A percentile compares a stretch with the other conserved stretches of the same genome.
Evolutionary conservation across 1,140 invertebrate genomes (phyloP).

Genomic region (Diabrotica undecimpunctata): DNA sequence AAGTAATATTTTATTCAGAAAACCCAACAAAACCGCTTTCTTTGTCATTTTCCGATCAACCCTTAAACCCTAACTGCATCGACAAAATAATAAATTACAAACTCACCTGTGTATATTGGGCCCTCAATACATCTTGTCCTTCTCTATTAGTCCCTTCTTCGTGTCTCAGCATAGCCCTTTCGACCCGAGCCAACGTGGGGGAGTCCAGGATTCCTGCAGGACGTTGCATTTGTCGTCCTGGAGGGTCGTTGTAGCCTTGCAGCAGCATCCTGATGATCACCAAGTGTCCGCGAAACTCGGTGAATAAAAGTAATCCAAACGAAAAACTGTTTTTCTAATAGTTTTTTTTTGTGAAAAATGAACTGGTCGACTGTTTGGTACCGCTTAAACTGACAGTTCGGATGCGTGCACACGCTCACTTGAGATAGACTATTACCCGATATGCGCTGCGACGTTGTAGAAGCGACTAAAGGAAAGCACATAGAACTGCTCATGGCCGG

Average conservation of each 20-base stretch:
- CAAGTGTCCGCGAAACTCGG: not conserved
- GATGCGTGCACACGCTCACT: not conserved
- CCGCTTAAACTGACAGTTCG: not conserved
- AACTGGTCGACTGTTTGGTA: not conserved
- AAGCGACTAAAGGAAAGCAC: slow-evolving; percentile 7
- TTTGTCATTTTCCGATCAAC: no score
- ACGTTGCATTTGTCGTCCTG: slow-evolving; percentile 22
- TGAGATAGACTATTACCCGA: not conserved
- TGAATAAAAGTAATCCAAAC: not conserved
- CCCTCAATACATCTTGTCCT: slow-evolving; percentile 32
- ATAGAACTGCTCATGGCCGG: not conserved
- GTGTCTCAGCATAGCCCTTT: slow-evolving; percentile 52
- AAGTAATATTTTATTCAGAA: no score
- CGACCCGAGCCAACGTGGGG: slow-evolving; percentile 55
- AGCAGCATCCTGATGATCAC: slow-evolving; percentile 26
- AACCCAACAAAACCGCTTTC: no score
- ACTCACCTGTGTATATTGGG: slow-evolving; percentile 40
- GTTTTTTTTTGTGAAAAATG: not conserved
- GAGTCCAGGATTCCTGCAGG: slow-evolving; percentile 54
- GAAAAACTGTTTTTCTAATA: not conserved
- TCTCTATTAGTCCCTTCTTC: slow-evolving; percentile 45
- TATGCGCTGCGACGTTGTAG: slow-evolving; percentile 1
- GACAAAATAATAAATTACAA: no score
- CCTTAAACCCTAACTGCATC: no score
- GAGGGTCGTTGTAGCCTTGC: slow-evolving; percentile 21